phyloP scores from a whole-genome alignment of 2,888 invertebrate genomes.

The Pantelozetes paolii region DNA sequence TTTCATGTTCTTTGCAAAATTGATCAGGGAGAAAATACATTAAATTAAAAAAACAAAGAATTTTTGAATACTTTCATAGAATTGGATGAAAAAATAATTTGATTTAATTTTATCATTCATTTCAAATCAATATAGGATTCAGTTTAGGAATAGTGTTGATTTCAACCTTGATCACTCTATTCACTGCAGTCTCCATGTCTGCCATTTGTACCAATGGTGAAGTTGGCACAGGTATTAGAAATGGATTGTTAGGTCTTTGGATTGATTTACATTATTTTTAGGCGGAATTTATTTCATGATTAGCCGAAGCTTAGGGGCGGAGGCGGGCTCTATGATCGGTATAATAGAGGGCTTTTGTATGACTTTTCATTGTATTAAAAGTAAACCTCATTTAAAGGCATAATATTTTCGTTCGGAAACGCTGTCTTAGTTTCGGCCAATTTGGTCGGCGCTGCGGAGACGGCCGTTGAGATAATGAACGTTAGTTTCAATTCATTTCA shows the following conservation, averaged over 20 bases:
- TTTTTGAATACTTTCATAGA: no score
- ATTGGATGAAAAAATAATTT: no score
- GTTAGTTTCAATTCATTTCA: no score
- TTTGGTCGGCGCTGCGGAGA: constrained; percentile 58
- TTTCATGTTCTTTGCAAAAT: no score
- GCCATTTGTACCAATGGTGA: constrained; percentile 44
- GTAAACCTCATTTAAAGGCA: constrained; percentile 37
- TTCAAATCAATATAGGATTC: background rate
- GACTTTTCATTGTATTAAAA: background rate
- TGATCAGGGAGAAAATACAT: no score
- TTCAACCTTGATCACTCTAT: constrained; percentile 40
- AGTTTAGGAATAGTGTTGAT: constrained; percentile 37
- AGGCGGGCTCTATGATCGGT: constrained; percentile 48
- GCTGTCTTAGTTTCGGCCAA: constrained; percentile 57
- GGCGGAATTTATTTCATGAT: constrained; percentile 44
- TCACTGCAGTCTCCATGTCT: constrained; percentile 42
- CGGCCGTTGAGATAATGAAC: constrained; percentile 53
- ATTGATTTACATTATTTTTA: background rate
- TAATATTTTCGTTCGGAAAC: constrained; percentile 58
- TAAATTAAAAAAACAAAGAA: no score
- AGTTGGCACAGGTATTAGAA: constrained; percentile 39
- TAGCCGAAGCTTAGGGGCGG: constrained; percentile 52
- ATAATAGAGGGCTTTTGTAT: background rate
- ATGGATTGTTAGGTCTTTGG: background rate
- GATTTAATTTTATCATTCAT: background rate